A percentile compares a stretch with the other conserved stretches of the same genome.
Evolutionary conservation across 2,797 vertebrate genomes (phyloP).

Genomic region (Tokudaia muenninki): DNA sequence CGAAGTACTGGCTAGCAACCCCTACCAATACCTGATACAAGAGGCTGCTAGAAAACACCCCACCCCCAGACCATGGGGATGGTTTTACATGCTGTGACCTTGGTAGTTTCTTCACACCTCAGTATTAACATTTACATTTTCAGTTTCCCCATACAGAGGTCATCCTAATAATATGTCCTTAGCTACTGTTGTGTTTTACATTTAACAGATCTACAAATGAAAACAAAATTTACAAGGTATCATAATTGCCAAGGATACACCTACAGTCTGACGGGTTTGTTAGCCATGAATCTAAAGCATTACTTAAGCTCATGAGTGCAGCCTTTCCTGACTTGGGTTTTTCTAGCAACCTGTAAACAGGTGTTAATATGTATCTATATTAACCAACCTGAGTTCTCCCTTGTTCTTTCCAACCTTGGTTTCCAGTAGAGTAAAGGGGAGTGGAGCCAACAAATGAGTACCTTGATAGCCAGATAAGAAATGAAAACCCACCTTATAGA

Average conservation of each 20-base stretch:
- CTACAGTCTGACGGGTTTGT: background rate
- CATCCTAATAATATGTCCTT: background rate
- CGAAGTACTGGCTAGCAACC: background rate
- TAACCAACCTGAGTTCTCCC: constrained; percentile 48
- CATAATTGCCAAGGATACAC: background rate
- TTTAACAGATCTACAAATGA: background rate
- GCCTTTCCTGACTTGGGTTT: background rate
- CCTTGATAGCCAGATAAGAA: constrained; percentile 41
- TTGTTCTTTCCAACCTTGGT: background rate
- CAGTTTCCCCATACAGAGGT: background rate
- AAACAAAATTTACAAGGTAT: constrained; percentile 20
- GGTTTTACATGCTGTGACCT: background rate
- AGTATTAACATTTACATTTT: background rate
- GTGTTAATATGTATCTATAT: constrained; percentile 76
- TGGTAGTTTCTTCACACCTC: background rate
- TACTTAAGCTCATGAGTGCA: background rate
- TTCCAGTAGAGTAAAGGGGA: constrained; percentile 60
- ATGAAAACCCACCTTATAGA: background rate
- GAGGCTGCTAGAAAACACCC: background rate
- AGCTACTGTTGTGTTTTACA: background rate
- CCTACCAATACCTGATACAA: background rate
- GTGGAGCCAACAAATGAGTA: constrained; percentile 52
- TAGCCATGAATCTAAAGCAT: constrained; percentile 13
- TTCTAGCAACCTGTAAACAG: constrained; percentile 44
- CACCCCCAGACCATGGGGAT: background rate